Conservation (phyloP, 2,888 invertebrate genomes). For the Xestia rhomboidea region DNA sequence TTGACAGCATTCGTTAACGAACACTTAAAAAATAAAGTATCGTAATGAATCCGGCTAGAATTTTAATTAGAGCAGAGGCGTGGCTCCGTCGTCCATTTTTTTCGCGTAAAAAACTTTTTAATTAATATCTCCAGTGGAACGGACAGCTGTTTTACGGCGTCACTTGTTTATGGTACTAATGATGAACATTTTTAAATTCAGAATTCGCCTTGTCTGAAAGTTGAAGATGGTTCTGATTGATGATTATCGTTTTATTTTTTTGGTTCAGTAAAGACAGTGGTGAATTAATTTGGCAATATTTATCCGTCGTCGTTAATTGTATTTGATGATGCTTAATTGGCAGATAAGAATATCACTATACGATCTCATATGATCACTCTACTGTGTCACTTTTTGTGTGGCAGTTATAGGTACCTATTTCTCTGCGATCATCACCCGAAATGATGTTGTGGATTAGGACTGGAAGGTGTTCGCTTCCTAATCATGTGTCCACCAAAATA, state of each 20-base stretch:
- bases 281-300: conserved; percentile 22
- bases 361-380: neutral
- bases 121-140: conserved; percentile 84
- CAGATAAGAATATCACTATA: neutral
- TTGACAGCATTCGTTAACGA: conserved; percentile 75
- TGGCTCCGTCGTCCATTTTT: conserved; percentile 73
- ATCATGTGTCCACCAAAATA: neutral
- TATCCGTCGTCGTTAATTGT: neutral
- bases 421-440: too few species aligned
- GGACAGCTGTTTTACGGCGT: conserved; percentile 75
- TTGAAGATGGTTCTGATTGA: conserved; percentile 37
- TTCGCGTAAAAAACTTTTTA: conserved; percentile 84
- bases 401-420: too few species aligned
- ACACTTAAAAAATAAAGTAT: conserved; percentile 83
- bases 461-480: neutral
- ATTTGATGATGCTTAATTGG: conserved; percentile 8
- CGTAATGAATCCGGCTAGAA: conserved; percentile 85
- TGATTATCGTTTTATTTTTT: conserved; percentile 25
- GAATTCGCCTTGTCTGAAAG: conserved; percentile 39
- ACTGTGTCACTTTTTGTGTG: neutral
- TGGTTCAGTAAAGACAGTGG: conserved; percentile 18
- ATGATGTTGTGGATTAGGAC: neutral
- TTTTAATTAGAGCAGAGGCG: conserved; percentile 85
- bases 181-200: conserved; percentile 71
- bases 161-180: conserved; percentile 80